Evolutionary conservation across 2,113 vertebrate species (phyloP), one percentile per base, ranked within the genome.

Genomic region (Varanus komodoensis): DNA sequence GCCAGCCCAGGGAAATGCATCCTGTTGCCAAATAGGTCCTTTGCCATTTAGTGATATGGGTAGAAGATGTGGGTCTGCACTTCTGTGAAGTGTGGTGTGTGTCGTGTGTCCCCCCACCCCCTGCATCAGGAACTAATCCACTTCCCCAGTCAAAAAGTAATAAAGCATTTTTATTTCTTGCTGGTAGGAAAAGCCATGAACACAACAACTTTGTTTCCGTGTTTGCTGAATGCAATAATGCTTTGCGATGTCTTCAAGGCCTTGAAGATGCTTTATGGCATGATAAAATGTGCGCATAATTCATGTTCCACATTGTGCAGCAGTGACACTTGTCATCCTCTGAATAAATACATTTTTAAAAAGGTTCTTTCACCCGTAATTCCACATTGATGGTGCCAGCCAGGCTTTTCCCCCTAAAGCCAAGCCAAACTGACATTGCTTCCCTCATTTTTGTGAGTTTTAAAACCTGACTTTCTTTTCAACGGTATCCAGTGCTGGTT

Each of bases 271-370:
- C 90, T 89, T 89, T 86, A 87, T 73, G 82, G 34, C 67, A 77
- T 68, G 85, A 77, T 78, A 89, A 90, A 94, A 84, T 3, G 74
- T 32, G 85, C 73, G 15, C 54, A 92, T 92, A 92, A 86, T 89
- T 92, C 3, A 89, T 93, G 21, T 80, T 80, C 87, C 87, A 50
- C 81, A 48, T 91, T 77, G 90, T 94, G 57, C 14, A 71, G 2
- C 34, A 87, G 38, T 3, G 1, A 38, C 69, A n/a, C 48, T 82
- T 84, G 48, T 73, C 57, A 74, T 91, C 34, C 82, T 93, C 79
- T 87, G 84, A 93, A 93, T 85, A 93, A 93, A 92, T 89, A 84
- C 21, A 79, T 92, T 93, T 94, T 92, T 89, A 61, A 93, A 67
- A 74, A 61, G 3, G 67, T 94, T 93, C 61, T 71, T 89, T 89